Conservation (phyloP, 2,113 vertebrate genomes). For the Lichenostomus cassidix region DNA sequence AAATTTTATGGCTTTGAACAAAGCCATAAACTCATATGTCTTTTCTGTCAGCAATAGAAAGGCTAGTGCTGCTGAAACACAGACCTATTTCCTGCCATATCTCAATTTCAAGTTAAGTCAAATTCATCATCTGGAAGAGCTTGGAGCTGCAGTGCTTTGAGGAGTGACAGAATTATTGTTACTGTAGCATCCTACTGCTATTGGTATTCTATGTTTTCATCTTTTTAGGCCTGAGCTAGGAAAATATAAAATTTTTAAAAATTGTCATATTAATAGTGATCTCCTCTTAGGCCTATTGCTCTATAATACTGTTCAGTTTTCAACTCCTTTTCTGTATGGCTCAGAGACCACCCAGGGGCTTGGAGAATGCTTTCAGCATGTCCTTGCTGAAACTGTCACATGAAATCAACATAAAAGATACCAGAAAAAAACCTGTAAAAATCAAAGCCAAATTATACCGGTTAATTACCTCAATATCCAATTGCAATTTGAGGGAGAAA, state of each 20-base stretch:
- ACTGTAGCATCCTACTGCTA: neutral
- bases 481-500: neutral
- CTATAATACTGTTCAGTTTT: neutral
- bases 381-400: neutral
- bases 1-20: neutral
- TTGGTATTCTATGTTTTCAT: neutral
- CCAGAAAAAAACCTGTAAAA: neutral
- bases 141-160: neutral
- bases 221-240: neutral
- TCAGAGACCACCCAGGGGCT: neutral
- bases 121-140: neutral
- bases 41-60: neutral
- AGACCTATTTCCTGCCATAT: neutral
- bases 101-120: neutral
- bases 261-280: neutral
- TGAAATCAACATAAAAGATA: neutral
- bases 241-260: neutral
- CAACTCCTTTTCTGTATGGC: neutral
- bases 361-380: neutral
- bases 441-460: neutral
- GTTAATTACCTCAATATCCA: neutral
- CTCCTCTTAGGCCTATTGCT: neutral
- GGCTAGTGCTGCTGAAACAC: neutral
- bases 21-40: neutral
- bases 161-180: neutral